These are phyloP conservation scores for Leucophenga montana DNA, from an alignment of 2,888 invertebrate genomes.

Conservation along the genomic window DNA sequence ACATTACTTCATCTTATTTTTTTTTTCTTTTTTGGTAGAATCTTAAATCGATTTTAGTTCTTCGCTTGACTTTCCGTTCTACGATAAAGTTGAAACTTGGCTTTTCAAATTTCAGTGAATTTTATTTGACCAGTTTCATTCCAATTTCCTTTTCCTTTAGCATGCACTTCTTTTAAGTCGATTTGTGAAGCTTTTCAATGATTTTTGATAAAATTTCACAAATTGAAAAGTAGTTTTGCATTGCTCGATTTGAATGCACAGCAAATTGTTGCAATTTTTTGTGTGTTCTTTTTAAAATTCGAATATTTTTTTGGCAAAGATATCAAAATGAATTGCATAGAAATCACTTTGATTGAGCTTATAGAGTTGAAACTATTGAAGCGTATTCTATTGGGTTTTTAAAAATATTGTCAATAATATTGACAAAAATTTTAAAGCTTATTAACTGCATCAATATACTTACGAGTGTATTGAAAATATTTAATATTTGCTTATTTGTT, in stretches of 20 bases:
- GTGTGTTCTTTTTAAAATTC: not conserved
- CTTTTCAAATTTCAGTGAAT: too few relatives aligned
- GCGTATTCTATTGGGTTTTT: not conserved
- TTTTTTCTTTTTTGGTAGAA: too few relatives aligned
- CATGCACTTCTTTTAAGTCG: not conserved
- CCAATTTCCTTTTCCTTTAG: not conserved
- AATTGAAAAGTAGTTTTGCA: conserved; percentile 22
- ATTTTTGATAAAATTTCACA: conserved; percentile 25
- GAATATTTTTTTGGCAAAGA: too few relatives aligned
- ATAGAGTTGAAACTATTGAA: conserved; percentile 5
- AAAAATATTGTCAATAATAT: conserved; percentile 29
- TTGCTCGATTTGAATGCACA: not conserved
- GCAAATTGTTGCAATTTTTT: conserved; percentile 16
- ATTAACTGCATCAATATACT: too few relatives aligned
- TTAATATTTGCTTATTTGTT: too few relatives aligned
- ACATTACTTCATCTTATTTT: too few relatives aligned
- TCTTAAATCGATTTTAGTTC: too few relatives aligned
- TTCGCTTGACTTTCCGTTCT: not conserved
- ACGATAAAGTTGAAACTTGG: too few relatives aligned
- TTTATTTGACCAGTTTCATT: not conserved
- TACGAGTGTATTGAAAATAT: too few relatives aligned
- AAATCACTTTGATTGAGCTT: not conserved
- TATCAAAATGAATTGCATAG: too few relatives aligned
- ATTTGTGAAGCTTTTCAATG: conserved; percentile 19
- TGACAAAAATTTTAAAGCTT: too few relatives aligned